Evolutionary conservation across 2,113 vertebrate genomes (phyloP), one percentile per base, ranked within the genome.

Genomic region (Myocastor coypus): DNA sequence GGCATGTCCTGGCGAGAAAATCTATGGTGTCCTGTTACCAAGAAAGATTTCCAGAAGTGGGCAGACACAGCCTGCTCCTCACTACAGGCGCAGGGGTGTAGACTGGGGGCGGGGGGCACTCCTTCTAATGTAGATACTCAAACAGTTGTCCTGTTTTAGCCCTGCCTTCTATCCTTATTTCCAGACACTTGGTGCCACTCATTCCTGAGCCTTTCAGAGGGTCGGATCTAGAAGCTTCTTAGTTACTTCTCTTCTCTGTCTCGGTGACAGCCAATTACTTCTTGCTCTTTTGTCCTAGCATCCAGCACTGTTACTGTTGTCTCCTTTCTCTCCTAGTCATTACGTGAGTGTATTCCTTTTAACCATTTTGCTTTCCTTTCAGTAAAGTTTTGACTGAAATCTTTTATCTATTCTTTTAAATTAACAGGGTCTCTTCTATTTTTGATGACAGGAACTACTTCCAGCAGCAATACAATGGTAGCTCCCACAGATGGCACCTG

Each of bases 381-480:
- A 42, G 37, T 34, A 37, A 34, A 16, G 2, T 80, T 92, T 86
- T 63, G 63, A 73, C 55, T 34, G 46, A 91, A 90, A 46, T 64
- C 71, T 64, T 91, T 64, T 87, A 50, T 87, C 59, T 19, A 52
- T 20, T 89, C 63, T 87, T n/a, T 59, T 16, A 69, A 61, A n/a
- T 81, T 61, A 80, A 87, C 13, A 34, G 22, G 0, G 2, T 9
- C 11, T 34, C 4, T 83, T 81, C 87, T 87, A 28, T 64, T 71
- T 96, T 0, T 84, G 22, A 93, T 97, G 55, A 64, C 96, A 99
- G 99, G 99, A 98, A 99, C 99, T 97, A 99, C 99, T 94, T 99
- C 99, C 94, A 99, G 99, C 98, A 99, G 99, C 99, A 99, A 99
- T 98, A 99, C 99, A 87, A 99, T 99, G 99, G 99, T 99, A 96